phyloP scores from a whole-genome alignment of 2,888 invertebrate species.

The Octonoba sinensis region DNA sequence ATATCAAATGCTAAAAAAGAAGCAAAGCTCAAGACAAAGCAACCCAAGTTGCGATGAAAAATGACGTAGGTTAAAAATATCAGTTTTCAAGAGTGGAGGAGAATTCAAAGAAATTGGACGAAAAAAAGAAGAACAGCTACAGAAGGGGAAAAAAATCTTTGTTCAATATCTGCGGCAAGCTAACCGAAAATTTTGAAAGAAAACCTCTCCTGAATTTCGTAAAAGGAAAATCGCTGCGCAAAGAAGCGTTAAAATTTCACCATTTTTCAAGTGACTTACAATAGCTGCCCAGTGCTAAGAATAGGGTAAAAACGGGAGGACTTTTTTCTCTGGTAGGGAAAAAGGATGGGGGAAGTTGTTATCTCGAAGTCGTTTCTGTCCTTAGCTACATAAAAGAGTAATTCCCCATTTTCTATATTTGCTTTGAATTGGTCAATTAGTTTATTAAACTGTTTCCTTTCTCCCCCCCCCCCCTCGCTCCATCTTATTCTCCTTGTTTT shows the following conservation, averaged over 20 bases:
- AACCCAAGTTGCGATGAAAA: constrained; percentile 32
- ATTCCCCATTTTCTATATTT: too few relatives aligned
- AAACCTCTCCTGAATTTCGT: constrained; percentile 7
- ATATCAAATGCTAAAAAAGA: constrained; percentile 3
- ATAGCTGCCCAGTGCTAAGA: constrained; percentile 17
- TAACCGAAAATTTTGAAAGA: constrained; percentile 37
- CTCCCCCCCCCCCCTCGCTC: too few relatives aligned
- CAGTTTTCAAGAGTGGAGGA: constrained; percentile 28
- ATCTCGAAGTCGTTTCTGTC: neutral
- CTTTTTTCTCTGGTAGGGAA: neutral
- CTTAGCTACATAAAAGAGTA: too few relatives aligned
- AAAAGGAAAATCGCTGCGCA: constrained; percentile 18
- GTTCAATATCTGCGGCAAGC: constrained; percentile 6
- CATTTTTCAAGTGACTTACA: constrained; percentile 44
- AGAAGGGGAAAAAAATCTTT: neutral
- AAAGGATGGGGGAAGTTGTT: neutral
- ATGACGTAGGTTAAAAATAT: constrained; percentile 51
- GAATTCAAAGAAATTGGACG: constrained; percentile 25
- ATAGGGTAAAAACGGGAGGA: neutral
- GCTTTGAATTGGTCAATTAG: too few relatives aligned
- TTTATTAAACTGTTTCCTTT: too few relatives aligned
- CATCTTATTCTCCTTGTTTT: too few relatives aligned
- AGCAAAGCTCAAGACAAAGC: constrained; percentile 20
- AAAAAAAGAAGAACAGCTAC: neutral
- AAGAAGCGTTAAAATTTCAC: constrained; percentile 46